These are phyloP conservation scores for Columba livia DNA, from an alignment of 2,113 vertebrate species.

Conservation along the genomic window DNA sequence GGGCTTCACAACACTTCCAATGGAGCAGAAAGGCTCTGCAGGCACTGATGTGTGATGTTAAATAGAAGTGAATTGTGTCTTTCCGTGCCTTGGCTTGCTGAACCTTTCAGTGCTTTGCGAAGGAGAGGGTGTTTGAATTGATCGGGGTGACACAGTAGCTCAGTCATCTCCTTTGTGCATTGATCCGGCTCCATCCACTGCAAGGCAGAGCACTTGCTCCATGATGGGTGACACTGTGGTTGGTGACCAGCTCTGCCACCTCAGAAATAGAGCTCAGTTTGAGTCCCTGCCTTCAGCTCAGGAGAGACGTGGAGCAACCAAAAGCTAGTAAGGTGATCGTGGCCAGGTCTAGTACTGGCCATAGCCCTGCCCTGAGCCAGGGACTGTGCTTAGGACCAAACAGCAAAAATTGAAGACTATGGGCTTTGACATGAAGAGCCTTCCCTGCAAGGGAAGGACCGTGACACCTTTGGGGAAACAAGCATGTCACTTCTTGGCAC, in stretches of 20 bases:
- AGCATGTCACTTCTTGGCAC: rapidly evolving
- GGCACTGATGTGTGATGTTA: neutral
- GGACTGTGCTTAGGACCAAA: neutral
- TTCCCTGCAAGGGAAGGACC: neutral
- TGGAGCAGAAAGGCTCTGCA: neutral
- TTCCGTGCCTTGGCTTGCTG: neutral
- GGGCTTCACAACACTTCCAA: neutral
- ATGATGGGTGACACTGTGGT: rapidly evolving
- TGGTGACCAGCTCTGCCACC: neutral
- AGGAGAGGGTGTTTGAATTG: neutral
- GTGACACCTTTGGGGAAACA: neutral
- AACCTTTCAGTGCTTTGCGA: neutral
- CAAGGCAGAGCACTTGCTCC: neutral
- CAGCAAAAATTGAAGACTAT: neutral
- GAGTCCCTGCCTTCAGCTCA: neutral
- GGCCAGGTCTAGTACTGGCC: neutral
- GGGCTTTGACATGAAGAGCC: neutral
- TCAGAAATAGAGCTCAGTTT: neutral
- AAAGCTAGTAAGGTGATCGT: neutral
- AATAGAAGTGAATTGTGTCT: neutral
- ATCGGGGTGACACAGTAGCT: rapidly evolving
- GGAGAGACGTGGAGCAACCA: neutral
- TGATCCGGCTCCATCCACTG: neutral
- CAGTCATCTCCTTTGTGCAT: neutral
- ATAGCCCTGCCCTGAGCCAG: neutral